These are phyloP conservation scores for Cotesia typhae DNA, from an alignment of 1,140 invertebrate species.

Conservation along the genomic window DNA sequence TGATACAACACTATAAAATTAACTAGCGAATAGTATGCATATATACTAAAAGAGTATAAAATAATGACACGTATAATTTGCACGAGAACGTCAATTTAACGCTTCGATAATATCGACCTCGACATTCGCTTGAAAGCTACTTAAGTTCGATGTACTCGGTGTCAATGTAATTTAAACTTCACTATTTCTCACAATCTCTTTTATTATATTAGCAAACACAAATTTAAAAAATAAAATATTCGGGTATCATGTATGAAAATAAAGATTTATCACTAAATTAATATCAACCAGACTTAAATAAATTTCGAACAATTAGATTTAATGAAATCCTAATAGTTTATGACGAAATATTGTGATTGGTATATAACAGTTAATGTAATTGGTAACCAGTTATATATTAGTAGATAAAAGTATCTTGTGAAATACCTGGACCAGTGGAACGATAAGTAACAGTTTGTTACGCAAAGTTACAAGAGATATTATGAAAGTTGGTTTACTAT, in stretches of 20 bases:
- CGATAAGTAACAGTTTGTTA: slow-evolving; percentile 33
- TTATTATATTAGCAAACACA: neutral
- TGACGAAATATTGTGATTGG: slow-evolving; percentile 8
- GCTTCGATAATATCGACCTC: slow-evolving; percentile 44
- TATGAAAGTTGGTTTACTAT: slow-evolving; percentile 27
- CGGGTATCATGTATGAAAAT: neutral
- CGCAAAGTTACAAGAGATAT: slow-evolving; percentile 36
- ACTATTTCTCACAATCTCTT: slow-evolving; percentile 1
- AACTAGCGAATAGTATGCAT: neutral
- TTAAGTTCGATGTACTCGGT: slow-evolving; percentile 35
- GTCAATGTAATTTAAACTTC: slow-evolving; percentile 17
- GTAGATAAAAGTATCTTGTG: slow-evolving; percentile 38
- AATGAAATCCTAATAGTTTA: slow-evolving; percentile 3
- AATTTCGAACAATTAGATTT: slow-evolving; percentile 2
- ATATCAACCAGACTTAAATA: too few relatives aligned
- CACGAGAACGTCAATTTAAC: slow-evolving; percentile 38
- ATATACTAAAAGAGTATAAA: slow-evolving; percentile 1
- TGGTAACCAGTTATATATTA: slow-evolving; percentile 34
- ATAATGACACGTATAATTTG: slow-evolving; percentile 8
- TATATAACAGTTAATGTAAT: slow-evolving; percentile 29
- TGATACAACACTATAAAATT: neutral
- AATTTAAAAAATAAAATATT: neutral
- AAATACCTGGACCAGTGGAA: slow-evolving; percentile 33
- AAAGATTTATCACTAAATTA: neutral
- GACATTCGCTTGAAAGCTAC: slow-evolving; percentile 39